Percentiles rank a stretch among this genome's conserved stretches.
phyloP scores from a whole-genome alignment of 2,797 vertebrate genomes.

The Lycodopsis pacificus region DNA sequence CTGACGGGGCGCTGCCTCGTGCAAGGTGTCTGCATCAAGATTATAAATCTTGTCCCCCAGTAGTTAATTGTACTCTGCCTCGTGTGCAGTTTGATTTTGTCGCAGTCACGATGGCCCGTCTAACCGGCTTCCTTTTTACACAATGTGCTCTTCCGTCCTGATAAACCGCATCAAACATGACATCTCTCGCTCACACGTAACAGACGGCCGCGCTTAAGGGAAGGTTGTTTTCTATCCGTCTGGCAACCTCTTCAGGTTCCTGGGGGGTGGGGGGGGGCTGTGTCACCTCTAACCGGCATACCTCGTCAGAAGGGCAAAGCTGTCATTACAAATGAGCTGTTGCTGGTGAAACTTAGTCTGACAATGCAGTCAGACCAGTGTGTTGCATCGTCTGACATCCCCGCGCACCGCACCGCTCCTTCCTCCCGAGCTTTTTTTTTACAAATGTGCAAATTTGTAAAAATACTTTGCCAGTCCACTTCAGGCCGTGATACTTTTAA shows the following conservation, averaged over 20 bases:
- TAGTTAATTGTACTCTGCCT: conserved; percentile 48
- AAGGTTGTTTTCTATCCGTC: conserved; percentile 40
- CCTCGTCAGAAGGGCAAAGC: conserved; percentile 60
- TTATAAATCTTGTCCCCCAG: conserved; percentile 30
- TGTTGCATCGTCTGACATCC: conserved; percentile 4
- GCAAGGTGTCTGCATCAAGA: conserved; percentile 52
- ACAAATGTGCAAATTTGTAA: conserved; percentile 8
- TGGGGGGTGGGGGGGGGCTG: not conserved
- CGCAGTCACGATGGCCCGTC: conserved; percentile 31
- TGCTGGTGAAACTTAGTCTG: conserved; percentile 60
- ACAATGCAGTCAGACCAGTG: conserved; percentile 74
- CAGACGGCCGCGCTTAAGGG: not conserved
- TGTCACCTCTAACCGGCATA: conserved; percentile 46
- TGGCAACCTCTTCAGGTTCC: conserved; percentile 41
- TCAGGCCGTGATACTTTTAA: conserved; percentile 5
- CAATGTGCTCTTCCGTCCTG: conserved; percentile 49
- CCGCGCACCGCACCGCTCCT: too few relatives aligned
- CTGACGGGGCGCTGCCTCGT: conserved; percentile 31
- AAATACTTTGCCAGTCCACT: not conserved
- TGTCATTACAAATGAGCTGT: conserved; percentile 66
- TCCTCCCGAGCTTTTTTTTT: not conserved
- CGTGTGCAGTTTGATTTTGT: conserved; percentile 7
- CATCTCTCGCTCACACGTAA: conserved; percentile 37
- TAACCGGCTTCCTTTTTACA: conserved; percentile 61
- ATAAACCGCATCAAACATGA: conserved; percentile 54